A percentile compares a stretch with the other conserved stretches of the same genome.
phyloP scores from a whole-genome alignment of 2,797 vertebrate genomes.

The Chelon auratus region DNA sequence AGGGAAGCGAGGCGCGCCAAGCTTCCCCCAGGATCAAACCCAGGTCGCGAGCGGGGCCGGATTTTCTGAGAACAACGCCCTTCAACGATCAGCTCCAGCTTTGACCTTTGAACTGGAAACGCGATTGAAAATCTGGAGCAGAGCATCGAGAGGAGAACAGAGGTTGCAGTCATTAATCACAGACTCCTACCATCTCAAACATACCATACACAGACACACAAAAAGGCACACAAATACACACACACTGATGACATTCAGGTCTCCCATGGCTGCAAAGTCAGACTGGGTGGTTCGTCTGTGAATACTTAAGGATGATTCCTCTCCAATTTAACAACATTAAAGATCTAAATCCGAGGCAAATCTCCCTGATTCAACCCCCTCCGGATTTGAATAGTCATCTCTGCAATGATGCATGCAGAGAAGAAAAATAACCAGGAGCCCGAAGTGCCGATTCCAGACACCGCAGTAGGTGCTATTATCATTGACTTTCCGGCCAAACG shows the following conservation, averaged over 20 bases:
- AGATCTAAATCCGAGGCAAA: slow-evolving; percentile 19
- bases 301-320: slow-evolving; percentile 29
- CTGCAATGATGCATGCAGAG: slow-evolving; percentile 34
- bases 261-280: slow-evolving; percentile 27
- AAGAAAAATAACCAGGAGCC: slow-evolving; percentile 34
- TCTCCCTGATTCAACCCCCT: slow-evolving; percentile 3
- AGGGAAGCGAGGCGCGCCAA: slow-evolving; percentile 8
- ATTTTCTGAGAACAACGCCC: slow-evolving; percentile 61
- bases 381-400: slow-evolving; percentile 25
- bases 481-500: slow-evolving; percentile 48
- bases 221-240: slow-evolving; percentile 24
- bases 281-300: slow-evolving; percentile 13
- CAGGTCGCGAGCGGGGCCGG: slow-evolving; percentile 38
- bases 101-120: slow-evolving; percentile 76
- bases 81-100: slow-evolving; percentile 61
- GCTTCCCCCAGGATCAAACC: slow-evolving; percentile 61
- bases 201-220: slow-evolving; percentile 26
- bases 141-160: slow-evolving; percentile 48
- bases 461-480: slow-evolving; percentile 44
- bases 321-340: slow-evolving; percentile 33
- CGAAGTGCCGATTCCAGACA: slow-evolving; percentile 30
- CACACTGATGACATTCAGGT: slow-evolving; percentile 8
- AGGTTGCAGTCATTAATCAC: slow-evolving; percentile 81
- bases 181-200: slow-evolving; percentile 37
- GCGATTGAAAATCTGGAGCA: slow-evolving; percentile 76